A percentile compares a stretch with the other conserved stretches of the same genome.
Evolutionary conservation across 2,797 vertebrate genomes (phyloP).

Genomic region (Pantherophis alleghaniensis): DNA sequence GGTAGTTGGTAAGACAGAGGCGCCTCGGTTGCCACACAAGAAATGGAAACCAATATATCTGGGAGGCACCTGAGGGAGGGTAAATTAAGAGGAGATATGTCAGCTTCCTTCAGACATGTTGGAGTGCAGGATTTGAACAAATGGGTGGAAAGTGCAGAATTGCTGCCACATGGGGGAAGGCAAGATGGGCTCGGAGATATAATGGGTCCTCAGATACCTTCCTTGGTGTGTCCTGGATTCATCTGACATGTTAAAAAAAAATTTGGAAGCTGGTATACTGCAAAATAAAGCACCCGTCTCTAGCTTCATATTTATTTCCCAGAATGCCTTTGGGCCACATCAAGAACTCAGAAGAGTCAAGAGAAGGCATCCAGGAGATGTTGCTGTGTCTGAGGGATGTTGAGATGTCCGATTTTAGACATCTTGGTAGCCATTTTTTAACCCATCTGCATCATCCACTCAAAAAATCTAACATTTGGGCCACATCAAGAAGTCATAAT

Average conservation of each 20-base stretch:
- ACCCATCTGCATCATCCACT: background rate
- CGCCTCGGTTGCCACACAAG: background rate
- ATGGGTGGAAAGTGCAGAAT: background rate
- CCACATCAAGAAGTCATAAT: background rate
- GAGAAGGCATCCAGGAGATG: background rate
- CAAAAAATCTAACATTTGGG: background rate
- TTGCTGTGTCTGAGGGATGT: background rate
- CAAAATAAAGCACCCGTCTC: background rate
- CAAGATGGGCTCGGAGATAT: background rate
- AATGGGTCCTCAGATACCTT: background rate
- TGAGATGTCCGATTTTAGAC: background rate
- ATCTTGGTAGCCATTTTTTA: background rate
- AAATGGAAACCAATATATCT: background rate
- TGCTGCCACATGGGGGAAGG: background rate
- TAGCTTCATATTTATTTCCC: background rate
- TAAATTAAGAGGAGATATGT: background rate
- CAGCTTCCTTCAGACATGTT: background rate
- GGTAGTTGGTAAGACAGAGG: background rate
- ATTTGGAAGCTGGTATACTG: background rate
- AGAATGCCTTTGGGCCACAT: background rate
- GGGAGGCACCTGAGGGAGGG: background rate
- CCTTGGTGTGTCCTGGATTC: background rate
- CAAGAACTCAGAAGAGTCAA: background rate
- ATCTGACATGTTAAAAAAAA: background rate
- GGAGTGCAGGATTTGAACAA: background rate